Percentiles rank a stretch among this genome's conserved stretches.
Conservation (phyloP, 2,888 invertebrate genomes). For the Caenorhabditis becei region DNA sequence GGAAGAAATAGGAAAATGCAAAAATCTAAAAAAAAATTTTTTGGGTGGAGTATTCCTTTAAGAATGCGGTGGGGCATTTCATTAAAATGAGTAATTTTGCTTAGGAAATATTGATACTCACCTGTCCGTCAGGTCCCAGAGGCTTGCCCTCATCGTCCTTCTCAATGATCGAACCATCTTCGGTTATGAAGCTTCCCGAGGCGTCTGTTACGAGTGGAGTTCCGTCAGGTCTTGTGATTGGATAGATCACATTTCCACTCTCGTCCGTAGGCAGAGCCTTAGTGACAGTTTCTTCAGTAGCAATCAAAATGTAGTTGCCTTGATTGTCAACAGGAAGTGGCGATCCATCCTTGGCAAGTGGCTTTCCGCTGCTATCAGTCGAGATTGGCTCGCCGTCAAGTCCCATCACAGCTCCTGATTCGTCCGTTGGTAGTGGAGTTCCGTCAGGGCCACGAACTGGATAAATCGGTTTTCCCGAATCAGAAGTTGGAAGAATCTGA, state of each 20-base stretch:
- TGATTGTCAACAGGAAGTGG: conserved; percentile 69
- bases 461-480: conserved; percentile 54
- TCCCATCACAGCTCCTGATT: conserved; percentile 44
- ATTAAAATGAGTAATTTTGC: no score
- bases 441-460: conserved; percentile 62
- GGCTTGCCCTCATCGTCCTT: conserved; percentile 50
- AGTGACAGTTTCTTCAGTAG: conserved; percentile 3
- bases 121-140: conserved; percentile 65
- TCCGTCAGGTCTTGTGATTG: conserved; percentile 63
- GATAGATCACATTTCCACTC: conserved; percentile 42
- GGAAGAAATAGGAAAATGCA: no score
- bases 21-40: no score
- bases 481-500: conserved; percentile 51
- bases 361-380: conserved; percentile 55
- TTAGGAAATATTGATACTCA: no score
- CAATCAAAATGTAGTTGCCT: conserved; percentile 49
- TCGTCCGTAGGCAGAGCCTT: conserved; percentile 45
- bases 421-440: conserved; percentile 65
- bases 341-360: conserved; percentile 24
- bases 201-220: conserved; percentile 54
- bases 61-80: no score
- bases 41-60: no score
- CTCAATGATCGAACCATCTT: conserved; percentile 38
- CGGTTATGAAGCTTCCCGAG: conserved; percentile 58
- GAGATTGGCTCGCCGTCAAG: conserved; percentile 61